These are phyloP conservation scores for Anagyrus pseudococci DNA, from an alignment of 2,888 invertebrate genomes.

Conservation along the genomic window DNA sequence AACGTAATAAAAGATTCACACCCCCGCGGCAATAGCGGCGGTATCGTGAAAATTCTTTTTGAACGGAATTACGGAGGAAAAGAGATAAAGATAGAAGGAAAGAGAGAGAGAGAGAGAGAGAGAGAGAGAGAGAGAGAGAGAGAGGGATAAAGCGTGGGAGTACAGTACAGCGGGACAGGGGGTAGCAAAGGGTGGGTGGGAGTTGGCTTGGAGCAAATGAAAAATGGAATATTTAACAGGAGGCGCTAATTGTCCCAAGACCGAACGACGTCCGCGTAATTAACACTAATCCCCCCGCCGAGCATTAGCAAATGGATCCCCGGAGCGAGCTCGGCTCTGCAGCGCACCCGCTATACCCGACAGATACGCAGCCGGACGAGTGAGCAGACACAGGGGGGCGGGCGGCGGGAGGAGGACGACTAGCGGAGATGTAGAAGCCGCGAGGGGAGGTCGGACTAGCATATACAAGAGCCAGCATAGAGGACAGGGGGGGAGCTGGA, in stretches of 20 bases:
- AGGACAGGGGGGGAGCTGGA: constrained; percentile 1
- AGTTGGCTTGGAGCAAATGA: constrained; percentile 24
- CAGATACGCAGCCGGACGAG: too few species aligned
- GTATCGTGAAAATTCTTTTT: not conserved
- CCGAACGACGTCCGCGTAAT: constrained; percentile 35
- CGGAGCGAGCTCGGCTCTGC: constrained; percentile 15
- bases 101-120: too few species aligned
- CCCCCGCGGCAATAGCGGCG: not conserved
- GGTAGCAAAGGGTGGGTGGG: not conserved
- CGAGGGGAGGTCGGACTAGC: too few species aligned
- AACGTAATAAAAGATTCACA: not conserved
- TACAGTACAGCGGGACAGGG: not conserved
- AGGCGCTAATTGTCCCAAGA: constrained; percentile 34
- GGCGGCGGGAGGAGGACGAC: not conserved
- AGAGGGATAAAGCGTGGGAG: too few species aligned
- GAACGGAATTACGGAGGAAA: not conserved
- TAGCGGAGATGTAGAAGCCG: too few species aligned
- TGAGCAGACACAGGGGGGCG: not conserved
- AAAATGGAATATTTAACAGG: constrained; percentile 35
- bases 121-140: too few species aligned
- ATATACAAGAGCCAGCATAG: too few species aligned
- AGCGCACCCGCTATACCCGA: not conserved
- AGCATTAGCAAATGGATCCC: constrained; percentile 40
- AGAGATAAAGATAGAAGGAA: too few species aligned
- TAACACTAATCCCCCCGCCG: constrained; percentile 34